A percentile compares a stretch with the other conserved stretches of the same genome.
These are phyloP conservation scores for Polietes domitor DNA, from an alignment of 2,888 invertebrate species.

Conservation along the genomic window DNA sequence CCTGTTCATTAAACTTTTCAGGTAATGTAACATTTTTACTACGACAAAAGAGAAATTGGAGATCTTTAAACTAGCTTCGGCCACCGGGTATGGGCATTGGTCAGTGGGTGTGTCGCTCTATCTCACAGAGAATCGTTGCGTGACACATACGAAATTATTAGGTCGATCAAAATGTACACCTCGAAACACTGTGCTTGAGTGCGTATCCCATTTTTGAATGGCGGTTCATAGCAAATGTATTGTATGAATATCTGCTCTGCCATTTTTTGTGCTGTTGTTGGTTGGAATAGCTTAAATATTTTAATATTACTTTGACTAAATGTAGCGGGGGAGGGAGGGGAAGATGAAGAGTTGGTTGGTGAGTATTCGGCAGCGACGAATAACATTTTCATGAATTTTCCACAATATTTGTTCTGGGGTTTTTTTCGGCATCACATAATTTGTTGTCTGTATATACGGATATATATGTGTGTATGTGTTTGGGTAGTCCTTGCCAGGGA, in stretches of 20 bases:
- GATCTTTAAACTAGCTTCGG: too few relatives aligned
- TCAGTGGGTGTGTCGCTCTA: too few relatives aligned
- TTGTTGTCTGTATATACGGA: background rate
- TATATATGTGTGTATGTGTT: background rate
- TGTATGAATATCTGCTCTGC: background rate
- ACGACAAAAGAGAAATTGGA: too few relatives aligned
- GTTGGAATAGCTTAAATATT: conserved; percentile 33
- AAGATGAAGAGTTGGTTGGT: background rate
- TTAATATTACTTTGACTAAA: conserved; percentile 28
- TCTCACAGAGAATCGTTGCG: too few relatives aligned
- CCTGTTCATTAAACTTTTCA: too few relatives aligned
- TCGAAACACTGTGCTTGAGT: conserved; percentile 1
- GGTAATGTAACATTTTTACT: too few relatives aligned
- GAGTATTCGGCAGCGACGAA: conserved; percentile 15
- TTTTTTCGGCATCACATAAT: background rate
- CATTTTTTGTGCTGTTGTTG: background rate
- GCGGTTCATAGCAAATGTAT: conserved; percentile 11
- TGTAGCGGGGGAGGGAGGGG: background rate
- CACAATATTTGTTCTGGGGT: conserved; percentile 27
- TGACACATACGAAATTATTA: too few relatives aligned
- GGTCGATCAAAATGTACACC: background rate
- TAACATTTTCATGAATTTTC: conserved; percentile 38
- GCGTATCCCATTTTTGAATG: conserved; percentile 17
- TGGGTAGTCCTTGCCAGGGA: background rate
- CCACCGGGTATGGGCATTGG: too few relatives aligned